Conservation (phyloP, 2,113 vertebrate species). For the Saccopteryx bilineata region DNA sequence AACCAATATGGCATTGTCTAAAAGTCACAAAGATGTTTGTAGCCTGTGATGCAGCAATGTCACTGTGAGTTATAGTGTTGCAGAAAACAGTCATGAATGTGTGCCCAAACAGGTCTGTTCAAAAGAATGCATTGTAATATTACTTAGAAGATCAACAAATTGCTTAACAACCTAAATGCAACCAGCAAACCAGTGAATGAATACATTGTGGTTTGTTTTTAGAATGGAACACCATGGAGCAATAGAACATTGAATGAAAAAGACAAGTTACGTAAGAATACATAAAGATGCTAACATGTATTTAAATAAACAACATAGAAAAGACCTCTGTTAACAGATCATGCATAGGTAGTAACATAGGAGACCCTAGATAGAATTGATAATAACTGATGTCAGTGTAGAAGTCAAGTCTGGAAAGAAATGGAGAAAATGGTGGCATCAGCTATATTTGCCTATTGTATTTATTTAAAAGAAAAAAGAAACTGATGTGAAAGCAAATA, state of each 20-base stretch:
- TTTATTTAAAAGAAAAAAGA: constrained; percentile 13
- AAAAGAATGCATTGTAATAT: not conserved
- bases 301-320: constrained; percentile 43
- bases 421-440: not conserved
- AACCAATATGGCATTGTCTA: not conserved
- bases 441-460: not conserved
- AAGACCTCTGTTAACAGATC: not conserved
- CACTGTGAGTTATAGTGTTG: not conserved
- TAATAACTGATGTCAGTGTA: not conserved
- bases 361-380: not conserved
- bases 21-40: not conserved
- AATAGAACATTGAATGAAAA: not conserved
- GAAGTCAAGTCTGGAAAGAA: constrained; percentile 16
- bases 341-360: not conserved
- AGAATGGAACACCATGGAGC: not conserved
- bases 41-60: not conserved
- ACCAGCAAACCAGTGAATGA: not conserved
- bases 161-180: not conserved
- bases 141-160: constrained; percentile 1
- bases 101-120: not conserved
- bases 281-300: not conserved
- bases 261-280: not conserved
- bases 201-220: not conserved
- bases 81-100: not conserved
- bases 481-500: not conserved